Percentiles rank a stretch among this genome's conserved stretches.
These are phyloP conservation scores for Parasteatoda tepidariorum DNA, from an alignment of 1,140 invertebrate species.

Conservation along the genomic window DNA sequence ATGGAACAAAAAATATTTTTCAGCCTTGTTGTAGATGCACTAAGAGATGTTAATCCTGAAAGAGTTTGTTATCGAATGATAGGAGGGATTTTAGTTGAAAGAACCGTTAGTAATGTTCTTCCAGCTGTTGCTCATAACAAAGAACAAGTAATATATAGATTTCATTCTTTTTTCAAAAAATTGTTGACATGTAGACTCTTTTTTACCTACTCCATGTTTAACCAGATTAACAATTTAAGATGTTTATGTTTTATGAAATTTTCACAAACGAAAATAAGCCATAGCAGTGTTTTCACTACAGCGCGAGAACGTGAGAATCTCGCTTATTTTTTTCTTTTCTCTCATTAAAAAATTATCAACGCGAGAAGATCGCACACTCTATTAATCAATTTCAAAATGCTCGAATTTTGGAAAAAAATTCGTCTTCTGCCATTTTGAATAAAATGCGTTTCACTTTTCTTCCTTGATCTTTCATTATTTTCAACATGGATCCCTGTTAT, in stretches of 20 bases:
- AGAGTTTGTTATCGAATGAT: slow-evolving; percentile 94
- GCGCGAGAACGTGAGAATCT: too few relatives aligned
- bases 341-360: too few relatives aligned
- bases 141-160: slow-evolving; percentile 85
- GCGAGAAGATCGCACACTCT: too few relatives aligned
- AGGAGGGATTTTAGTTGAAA: slow-evolving; percentile 92
- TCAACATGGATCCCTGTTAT: too few relatives aligned
- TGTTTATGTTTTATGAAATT: not conserved
- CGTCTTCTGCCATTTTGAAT: too few relatives aligned
- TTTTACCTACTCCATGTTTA: not conserved
- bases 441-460: too few relatives aligned
- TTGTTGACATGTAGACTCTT: not conserved
- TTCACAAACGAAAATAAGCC: not conserved
- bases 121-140: slow-evolving; percentile 85
- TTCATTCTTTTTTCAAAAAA: not conserved
- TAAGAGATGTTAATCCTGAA: slow-evolving; percentile 85
- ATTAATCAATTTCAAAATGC: too few relatives aligned
- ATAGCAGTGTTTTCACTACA: too few relatives aligned
- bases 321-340: too few relatives aligned
- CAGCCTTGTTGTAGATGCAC: slow-evolving; percentile 94
- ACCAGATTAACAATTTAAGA: not conserved
- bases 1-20: too few relatives aligned
- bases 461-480: too few relatives aligned
- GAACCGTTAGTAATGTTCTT: slow-evolving; percentile 90
- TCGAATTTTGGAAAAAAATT: too few relatives aligned